Conservation (phyloP, 2,888 invertebrate species). For the Aphidoletes aphidimyza region DNA sequence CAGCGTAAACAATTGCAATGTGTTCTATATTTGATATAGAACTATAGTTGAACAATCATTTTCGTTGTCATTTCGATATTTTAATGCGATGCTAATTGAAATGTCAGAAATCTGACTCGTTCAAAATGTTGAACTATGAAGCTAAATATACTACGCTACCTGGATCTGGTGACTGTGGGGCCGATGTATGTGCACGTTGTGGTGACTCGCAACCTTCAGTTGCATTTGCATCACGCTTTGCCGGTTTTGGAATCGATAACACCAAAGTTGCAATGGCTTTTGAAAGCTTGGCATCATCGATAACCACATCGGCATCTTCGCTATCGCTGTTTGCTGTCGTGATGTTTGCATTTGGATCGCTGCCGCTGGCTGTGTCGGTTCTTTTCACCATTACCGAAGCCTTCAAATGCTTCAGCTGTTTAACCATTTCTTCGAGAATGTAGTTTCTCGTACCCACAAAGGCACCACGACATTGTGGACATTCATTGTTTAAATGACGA, state of each 20-base stretch:
- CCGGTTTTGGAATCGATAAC: neutral
- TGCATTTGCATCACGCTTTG: neutral
- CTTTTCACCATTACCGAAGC: neutral
- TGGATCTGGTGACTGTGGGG: neutral
- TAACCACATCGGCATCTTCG: neutral
- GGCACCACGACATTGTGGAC: conserved; percentile 69
- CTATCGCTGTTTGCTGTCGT: neutral
- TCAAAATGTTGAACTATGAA: neutral
- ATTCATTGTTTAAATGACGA: conserved; percentile 61
- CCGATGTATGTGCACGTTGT: neutral
- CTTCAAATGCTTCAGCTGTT: conserved; percentile 66
- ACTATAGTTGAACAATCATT: too few relatives aligned
- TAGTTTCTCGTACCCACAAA: conserved; percentile 70
- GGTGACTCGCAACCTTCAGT: neutral
- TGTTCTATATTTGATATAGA: too few relatives aligned
- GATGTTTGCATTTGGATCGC: neutral
- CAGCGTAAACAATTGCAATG: too few relatives aligned
- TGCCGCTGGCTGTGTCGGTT: neutral
- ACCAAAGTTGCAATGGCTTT: conserved; percentile 1
- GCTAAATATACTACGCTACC: neutral
- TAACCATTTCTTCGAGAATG: conserved; percentile 69
- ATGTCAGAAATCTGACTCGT: too few relatives aligned
- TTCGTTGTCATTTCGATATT: too few relatives aligned
- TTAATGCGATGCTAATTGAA: too few relatives aligned
- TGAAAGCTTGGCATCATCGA: neutral